Conservation (phyloP, 2,888 invertebrate genomes). For the Isotomurus palustris region DNA sequence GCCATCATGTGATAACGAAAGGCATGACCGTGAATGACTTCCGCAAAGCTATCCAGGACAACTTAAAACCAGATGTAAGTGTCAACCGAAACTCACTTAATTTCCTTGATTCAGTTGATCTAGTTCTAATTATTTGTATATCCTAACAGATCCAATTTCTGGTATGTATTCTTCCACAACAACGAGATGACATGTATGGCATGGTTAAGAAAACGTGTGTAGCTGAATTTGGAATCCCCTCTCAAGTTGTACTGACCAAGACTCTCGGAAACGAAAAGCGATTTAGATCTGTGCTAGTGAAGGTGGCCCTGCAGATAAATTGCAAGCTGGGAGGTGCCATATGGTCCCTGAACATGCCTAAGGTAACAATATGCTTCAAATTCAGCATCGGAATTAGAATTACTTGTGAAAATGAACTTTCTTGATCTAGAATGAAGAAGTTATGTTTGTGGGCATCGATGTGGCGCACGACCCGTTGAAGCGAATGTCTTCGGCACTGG, state of each 20-base stretch:
- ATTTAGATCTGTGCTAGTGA: constrained; percentile 72
- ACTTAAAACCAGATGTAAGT: constrained; percentile 4
- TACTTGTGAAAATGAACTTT: neutral
- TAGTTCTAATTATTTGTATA: constrained; percentile 16
- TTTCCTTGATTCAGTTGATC: neutral
- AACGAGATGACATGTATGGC: constrained; percentile 77
- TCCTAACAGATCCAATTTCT: constrained; percentile 68
- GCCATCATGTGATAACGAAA: constrained; percentile 1
- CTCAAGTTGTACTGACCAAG: constrained; percentile 64
- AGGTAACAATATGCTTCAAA: constrained; percentile 51
- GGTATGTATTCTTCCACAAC: constrained; percentile 73
- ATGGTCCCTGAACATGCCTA: constrained; percentile 79
- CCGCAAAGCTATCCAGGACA: constrained; percentile 3
- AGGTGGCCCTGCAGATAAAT: constrained; percentile 87
- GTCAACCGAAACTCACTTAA: neutral
- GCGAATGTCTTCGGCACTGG: constrained; percentile 62
- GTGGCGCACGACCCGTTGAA: constrained; percentile 69
- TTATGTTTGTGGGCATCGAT: constrained; percentile 89
- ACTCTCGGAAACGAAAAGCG: constrained; percentile 67
- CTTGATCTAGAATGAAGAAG: constrained; percentile 50
- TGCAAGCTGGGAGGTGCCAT: constrained; percentile 90
- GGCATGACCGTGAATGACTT: constrained; percentile 9
- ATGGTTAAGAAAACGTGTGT: constrained; percentile 85
- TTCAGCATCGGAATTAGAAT: too few relatives aligned
- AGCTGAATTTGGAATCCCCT: constrained; percentile 72